These are phyloP conservation scores for Pollenia griseotomentosa DNA, from an alignment of 2,888 invertebrate species.

Conservation along the genomic window DNA sequence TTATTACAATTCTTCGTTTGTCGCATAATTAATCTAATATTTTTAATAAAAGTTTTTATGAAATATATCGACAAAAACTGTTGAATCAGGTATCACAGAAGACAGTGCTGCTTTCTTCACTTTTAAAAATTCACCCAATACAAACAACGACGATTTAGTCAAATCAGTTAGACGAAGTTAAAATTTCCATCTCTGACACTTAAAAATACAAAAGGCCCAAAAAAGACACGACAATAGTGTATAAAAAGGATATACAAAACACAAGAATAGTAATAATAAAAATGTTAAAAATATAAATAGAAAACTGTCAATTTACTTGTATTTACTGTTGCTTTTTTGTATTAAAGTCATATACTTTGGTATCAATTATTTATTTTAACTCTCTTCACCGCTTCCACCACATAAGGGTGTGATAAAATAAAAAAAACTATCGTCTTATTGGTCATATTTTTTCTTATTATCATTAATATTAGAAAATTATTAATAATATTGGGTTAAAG, in stretches of 20 bases:
- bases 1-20: no score
- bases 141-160: no score
- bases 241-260: constrained; percentile 32
- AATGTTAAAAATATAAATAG: background rate
- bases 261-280: background rate
- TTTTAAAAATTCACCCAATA: no score
- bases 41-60: no score
- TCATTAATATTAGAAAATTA: constrained; percentile 56
- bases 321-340: constrained; percentile 19
- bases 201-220: constrained; percentile 23
- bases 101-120: no score
- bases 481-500: constrained; percentile 41
- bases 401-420: constrained; percentile 14
- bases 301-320: background rate
- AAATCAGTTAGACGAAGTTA: no score
- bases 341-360: background rate
- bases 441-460: constrained; percentile 34
- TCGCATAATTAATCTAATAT: no score
- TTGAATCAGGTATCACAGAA: no score
- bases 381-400: background rate
- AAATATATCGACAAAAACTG: no score
- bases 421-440: background rate
- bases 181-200: background rate
- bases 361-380: background rate
- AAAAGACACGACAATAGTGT: constrained; percentile 5